phyloP scores from a whole-genome alignment of 2,113 vertebrate genomes.

The Corythoichthys intestinalis region DNA sequence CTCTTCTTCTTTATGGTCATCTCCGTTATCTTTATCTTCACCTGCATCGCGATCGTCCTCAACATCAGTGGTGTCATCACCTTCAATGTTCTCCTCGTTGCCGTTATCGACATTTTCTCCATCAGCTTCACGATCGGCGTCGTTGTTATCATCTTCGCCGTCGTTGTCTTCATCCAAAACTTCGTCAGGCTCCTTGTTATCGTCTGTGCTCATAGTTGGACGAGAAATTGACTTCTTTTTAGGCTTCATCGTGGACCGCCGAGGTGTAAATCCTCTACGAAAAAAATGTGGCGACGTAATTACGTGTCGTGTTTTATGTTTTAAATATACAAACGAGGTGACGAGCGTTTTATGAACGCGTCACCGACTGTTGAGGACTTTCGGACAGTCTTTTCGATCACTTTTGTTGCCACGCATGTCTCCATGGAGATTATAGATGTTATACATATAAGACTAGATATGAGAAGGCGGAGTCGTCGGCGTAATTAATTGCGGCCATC shows the following conservation, averaged over 20 bases:
- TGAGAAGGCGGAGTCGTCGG: too few relatives aligned
- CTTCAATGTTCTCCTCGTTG: slow-evolving; percentile 74
- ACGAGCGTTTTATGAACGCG: background rate
- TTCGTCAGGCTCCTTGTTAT: background rate
- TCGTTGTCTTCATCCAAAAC: slow-evolving; percentile 17
- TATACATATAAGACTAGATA: too few relatives aligned
- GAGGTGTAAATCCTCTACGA: background rate
- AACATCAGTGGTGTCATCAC: slow-evolving; percentile 69
- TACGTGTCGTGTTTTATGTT: background rate
- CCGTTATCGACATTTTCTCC: slow-evolving; percentile 71
- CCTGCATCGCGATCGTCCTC: slow-evolving; percentile 76
- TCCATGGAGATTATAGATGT: background rate
- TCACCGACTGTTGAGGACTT: background rate
- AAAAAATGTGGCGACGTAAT: background rate
- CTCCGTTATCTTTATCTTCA: background rate
- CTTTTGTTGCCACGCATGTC: background rate
- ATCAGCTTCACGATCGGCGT: slow-evolving; percentile 75
- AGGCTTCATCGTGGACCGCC: background rate
- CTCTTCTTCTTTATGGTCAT: slow-evolving; percentile 61
- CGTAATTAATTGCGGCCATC: too few relatives aligned
- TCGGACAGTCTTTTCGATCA: background rate
- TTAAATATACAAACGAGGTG: background rate
- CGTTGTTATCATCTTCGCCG: slow-evolving; percentile 75
- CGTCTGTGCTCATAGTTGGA: background rate
- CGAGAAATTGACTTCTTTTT: background rate